phyloP scores from a whole-genome alignment of 2,113 vertebrate genomes.

The Planiliza haematocheilus region DNA sequence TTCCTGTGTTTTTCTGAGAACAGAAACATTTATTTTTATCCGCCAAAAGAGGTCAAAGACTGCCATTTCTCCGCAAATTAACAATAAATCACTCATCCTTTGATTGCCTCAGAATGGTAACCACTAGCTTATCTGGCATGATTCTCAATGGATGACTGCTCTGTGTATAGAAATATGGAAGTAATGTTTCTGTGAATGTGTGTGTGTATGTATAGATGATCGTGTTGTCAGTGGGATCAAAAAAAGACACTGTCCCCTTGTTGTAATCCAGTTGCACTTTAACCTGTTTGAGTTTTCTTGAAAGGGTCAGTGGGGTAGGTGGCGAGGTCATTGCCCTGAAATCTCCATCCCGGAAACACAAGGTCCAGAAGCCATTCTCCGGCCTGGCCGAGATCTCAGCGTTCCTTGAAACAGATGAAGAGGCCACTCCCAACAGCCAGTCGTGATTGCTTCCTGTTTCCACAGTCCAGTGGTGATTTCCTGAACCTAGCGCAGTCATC shows the following conservation, averaged over 20 bases:
- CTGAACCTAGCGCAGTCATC: slow-evolving; percentile 59
- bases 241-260: slow-evolving; percentile 75
- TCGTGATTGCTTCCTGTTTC: slow-evolving; percentile 79
- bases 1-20: too few species aligned
- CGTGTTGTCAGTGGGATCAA: slow-evolving; percentile 51
- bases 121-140: slow-evolving; percentile 69
- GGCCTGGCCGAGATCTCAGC: slow-evolving; percentile 72
- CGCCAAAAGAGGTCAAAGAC: not conserved
- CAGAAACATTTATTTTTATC: not conserved
- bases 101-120: slow-evolving; percentile 64
- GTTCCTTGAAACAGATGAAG: slow-evolving; percentile 67
- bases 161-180: slow-evolving; percentile 83
- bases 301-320: slow-evolving; percentile 55
- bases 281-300: slow-evolving; percentile 65
- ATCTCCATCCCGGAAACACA: slow-evolving; percentile 77
- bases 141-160: slow-evolving; percentile 73
- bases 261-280: slow-evolving; percentile 79
- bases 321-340: slow-evolving; percentile 80
- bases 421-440: slow-evolving; percentile 83
- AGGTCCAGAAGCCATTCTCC: slow-evolving; percentile 84
- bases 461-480: slow-evolving; percentile 80
- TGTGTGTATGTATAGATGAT: slow-evolving; percentile 72
- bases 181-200: slow-evolving; percentile 72
- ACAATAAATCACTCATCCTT: not conserved
- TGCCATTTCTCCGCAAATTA: not conserved